Conservation (phyloP, 2,797 vertebrate species). For the Spinus olivaceus region DNA sequence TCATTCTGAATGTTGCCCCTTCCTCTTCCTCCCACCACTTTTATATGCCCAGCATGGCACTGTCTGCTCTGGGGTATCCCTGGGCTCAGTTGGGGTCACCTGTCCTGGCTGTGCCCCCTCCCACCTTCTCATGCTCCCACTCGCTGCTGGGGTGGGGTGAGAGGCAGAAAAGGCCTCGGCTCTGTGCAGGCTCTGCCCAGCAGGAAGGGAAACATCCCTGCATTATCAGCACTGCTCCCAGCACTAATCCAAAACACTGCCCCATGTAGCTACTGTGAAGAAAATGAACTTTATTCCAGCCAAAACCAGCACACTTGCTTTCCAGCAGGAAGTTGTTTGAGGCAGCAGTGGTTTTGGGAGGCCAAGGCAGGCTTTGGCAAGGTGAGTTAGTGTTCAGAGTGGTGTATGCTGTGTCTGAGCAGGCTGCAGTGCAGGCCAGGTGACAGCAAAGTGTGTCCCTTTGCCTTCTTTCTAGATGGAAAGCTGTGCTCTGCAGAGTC, state of each 20-base stretch:
- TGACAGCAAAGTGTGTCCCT: background rate
- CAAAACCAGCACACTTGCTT: background rate
- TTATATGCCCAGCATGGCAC: background rate
- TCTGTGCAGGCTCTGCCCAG: background rate
- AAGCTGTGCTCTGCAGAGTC: background rate
- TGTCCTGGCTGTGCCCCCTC: background rate
- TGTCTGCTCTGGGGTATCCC: background rate
- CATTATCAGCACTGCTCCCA: background rate
- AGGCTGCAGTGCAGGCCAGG: background rate
- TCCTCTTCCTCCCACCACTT: background rate
- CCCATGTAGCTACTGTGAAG: background rate
- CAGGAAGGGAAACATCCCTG: background rate
- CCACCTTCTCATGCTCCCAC: background rate
- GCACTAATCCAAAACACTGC: background rate
- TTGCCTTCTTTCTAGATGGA: background rate
- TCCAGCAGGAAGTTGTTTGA: background rate
- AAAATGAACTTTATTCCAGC: background rate
- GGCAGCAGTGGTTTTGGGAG: background rate
- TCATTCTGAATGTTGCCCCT: background rate
- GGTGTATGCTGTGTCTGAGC: background rate
- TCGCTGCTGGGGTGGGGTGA: background rate
- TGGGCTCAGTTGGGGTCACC: background rate
- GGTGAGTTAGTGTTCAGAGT: background rate
- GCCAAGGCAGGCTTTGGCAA: background rate
- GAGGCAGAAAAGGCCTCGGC: background rate